phyloP scores from a whole-genome alignment of 1,140 invertebrate genomes.

The Gerris buenoi region DNA sequence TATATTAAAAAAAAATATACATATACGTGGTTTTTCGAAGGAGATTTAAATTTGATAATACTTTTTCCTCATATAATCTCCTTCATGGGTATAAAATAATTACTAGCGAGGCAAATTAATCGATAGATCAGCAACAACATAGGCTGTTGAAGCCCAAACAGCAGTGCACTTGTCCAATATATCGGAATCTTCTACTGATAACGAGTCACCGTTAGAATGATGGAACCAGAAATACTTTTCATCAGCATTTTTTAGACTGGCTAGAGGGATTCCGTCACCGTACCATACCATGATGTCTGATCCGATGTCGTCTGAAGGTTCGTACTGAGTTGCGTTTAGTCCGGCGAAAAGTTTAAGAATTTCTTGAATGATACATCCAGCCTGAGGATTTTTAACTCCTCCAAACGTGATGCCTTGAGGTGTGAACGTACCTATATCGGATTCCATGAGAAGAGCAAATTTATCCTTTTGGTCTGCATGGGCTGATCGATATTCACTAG shows the following conservation, averaged over 20 bases:
- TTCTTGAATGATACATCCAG: slow-evolving; percentile 45
- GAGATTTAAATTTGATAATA: no score
- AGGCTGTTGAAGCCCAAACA: slow-evolving; percentile 57
- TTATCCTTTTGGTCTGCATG: slow-evolving; percentile 45
- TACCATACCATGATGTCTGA: slow-evolving; percentile 51
- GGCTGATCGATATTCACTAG: slow-evolving; percentile 41
- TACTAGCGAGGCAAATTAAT: slow-evolving; percentile 44
- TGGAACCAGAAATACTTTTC: slow-evolving; percentile 70
- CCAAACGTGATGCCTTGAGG: slow-evolving; percentile 47
- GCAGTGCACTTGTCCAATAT: slow-evolving; percentile 52
- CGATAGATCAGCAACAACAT: slow-evolving; percentile 53
- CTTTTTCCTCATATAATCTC: no score
- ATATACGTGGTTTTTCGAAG: no score
- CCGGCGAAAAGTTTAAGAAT: slow-evolving; percentile 39
- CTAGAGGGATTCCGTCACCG: slow-evolving; percentile 46
- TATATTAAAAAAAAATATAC: no score
- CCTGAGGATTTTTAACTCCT: slow-evolving; percentile 33
- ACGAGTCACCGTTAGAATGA: slow-evolving; percentile 61
- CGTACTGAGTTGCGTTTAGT: slow-evolving; percentile 37
- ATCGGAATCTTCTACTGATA: slow-evolving; percentile 50
- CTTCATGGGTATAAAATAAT: no score
- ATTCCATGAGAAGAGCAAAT: slow-evolving; percentile 62
- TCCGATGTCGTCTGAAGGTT: slow-evolving; percentile 30
- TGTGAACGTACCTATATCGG: slow-evolving; percentile 64
- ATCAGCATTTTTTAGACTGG: slow-evolving; percentile 47